Percentiles rank a stretch among this genome's conserved stretches.
Evolutionary conservation across 2,797 vertebrate genomes (phyloP).

Genomic region (Cyprinodon diabolis): DNA sequence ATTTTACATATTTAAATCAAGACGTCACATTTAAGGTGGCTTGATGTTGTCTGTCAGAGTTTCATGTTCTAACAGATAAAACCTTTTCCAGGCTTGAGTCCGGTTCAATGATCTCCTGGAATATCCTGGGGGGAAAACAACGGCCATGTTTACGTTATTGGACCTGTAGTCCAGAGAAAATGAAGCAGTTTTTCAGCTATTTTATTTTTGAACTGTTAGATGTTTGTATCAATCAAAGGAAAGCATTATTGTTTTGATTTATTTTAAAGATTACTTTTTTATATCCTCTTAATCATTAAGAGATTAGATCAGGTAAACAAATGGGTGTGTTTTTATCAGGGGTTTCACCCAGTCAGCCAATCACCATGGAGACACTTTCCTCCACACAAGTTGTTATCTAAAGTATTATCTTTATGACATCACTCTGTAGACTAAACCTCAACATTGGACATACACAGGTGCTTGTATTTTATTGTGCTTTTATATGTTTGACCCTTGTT

Average conservation of each 20-base stretch:
- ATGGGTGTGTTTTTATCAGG: not conserved
- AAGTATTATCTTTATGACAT: not conserved
- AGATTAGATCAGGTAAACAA: not conserved
- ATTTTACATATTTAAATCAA: not conserved
- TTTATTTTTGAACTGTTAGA: not conserved
- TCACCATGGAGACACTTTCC: not conserved
- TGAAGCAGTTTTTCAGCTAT: not conserved
- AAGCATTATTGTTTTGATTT: not conserved
- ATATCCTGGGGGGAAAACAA: too few species aligned
- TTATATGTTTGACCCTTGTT: not conserved
- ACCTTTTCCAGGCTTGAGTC: not conserved
- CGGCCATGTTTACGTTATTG: too few species aligned
- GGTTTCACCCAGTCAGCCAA: not conserved
- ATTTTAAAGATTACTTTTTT: not conserved
- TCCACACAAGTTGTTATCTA: not conserved
- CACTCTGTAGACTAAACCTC: not conserved
- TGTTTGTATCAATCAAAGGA: not conserved
- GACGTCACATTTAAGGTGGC: not conserved
- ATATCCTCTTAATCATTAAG: not conserved
- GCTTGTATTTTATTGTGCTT: not conserved
- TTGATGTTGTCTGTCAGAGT: not conserved
- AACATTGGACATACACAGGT: not conserved
- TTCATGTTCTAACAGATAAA: not conserved
- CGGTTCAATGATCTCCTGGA: not conserved
- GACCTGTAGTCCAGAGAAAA: not conserved